Conservation (phyloP, 1,140 invertebrate genomes). For the Drosophila micromelanica region DNA sequence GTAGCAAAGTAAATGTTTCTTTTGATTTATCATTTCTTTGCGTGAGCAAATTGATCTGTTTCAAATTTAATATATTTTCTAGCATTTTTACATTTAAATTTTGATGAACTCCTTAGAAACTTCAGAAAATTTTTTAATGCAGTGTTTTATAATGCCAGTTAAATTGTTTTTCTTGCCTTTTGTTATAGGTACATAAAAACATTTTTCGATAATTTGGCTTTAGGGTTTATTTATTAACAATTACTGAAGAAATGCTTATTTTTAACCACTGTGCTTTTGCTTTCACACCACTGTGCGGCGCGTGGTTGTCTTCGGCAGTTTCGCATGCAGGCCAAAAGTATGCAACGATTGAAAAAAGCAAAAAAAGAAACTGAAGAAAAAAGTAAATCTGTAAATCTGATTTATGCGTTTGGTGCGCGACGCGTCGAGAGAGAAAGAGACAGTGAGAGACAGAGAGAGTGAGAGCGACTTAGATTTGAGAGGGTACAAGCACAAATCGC, state of each 20-base stretch:
- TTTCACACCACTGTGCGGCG: conserved; percentile 16
- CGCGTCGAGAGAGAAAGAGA: conserved; percentile 13
- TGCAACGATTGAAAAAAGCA: conserved; percentile 40
- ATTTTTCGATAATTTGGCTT: too few relatives aligned
- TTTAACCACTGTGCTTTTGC: background rate
- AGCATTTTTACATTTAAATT: too few relatives aligned
- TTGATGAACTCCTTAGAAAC: too few relatives aligned
- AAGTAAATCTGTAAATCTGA: conserved; percentile 58
- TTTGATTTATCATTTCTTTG: too few relatives aligned
- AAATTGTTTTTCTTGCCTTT: too few relatives aligned
- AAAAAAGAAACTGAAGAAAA: conserved; percentile 6
- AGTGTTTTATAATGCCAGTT: too few relatives aligned
- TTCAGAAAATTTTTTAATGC: too few relatives aligned
- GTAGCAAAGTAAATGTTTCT: too few relatives aligned
- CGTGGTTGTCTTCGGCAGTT: conserved; percentile 15
- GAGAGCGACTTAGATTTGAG: background rate
- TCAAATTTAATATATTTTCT: too few relatives aligned
- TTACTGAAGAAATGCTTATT: background rate
- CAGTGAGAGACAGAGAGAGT: conserved; percentile 2
- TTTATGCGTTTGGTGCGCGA: conserved; percentile 55
- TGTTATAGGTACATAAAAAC: too few relatives aligned
- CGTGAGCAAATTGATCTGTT: too few relatives aligned
- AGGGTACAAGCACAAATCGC: conserved; percentile 48
- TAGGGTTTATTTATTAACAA: too few relatives aligned
- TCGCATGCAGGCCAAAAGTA: conserved; percentile 44